phyloP scores from a whole-genome alignment of 2,797 vertebrate genomes.

The Odontamblyopus rebecca region DNA sequence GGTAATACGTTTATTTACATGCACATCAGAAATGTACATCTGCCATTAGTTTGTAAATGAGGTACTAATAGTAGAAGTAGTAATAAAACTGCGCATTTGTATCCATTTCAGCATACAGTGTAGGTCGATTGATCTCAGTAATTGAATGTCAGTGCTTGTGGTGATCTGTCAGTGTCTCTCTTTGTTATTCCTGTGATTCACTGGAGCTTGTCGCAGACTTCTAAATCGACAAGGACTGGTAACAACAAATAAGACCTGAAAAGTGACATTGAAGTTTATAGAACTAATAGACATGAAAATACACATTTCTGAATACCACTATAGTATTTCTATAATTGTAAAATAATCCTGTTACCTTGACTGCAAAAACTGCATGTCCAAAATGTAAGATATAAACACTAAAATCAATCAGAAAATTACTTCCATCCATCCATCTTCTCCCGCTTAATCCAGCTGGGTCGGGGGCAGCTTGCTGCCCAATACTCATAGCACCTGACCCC shows the following conservation, averaged over 20 bases:
- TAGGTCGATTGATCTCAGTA: not conserved
- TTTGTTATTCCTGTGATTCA: not conserved
- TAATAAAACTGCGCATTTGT: not conserved
- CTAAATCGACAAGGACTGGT: not conserved
- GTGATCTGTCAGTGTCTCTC: not conserved
- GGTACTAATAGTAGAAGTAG: not conserved
- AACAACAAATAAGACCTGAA: not conserved
- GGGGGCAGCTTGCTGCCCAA: too few species aligned
- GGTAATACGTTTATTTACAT: constrained; percentile 70
- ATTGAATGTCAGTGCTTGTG: not conserved
- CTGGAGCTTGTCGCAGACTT: not conserved
- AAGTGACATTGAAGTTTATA: not conserved
- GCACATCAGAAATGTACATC: not conserved
- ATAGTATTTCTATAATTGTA: too few species aligned
- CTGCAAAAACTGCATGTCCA: too few species aligned
- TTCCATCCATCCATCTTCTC: too few species aligned
- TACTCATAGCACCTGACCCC: too few species aligned
- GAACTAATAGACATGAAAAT: too few species aligned
- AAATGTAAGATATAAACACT: too few species aligned
- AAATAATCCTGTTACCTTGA: too few species aligned
- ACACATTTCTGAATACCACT: too few species aligned
- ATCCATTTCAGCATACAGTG: not conserved
- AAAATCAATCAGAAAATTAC: too few species aligned
- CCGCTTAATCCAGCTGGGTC: too few species aligned
- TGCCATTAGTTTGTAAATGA: too few species aligned